Evolutionary conservation across 1,140 invertebrate species (phyloP).

Genomic region (Chironomus tepperi): DNA sequence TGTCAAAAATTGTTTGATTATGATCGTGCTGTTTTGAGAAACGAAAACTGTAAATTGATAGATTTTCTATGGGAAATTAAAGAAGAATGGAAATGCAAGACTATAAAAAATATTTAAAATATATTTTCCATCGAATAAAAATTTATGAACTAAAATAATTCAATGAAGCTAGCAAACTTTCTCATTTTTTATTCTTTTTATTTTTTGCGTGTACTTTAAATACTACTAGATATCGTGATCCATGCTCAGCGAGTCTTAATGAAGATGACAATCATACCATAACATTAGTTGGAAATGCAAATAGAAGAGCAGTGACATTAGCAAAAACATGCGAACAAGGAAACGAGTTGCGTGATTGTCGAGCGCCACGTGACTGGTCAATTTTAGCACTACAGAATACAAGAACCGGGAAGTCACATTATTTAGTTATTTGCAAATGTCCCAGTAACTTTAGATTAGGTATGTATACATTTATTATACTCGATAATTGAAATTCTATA

Average conservation of each 20-base stretch:
- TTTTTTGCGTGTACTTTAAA: constrained; percentile 25
- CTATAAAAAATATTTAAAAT: no score
- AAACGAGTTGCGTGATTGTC: constrained; percentile 77
- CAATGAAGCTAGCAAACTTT: neutral
- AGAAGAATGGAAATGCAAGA: no score
- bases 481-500: neutral
- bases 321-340: constrained; percentile 90
- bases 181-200: neutral
- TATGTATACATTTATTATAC: constrained; percentile 41
- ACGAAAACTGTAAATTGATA: no score
- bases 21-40: no score
- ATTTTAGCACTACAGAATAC: constrained; percentile 84
- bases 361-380: constrained; percentile 83
- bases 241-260: constrained; percentile 79
- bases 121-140: no score
- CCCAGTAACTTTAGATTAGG: constrained; percentile 72
- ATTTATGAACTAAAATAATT: no score
- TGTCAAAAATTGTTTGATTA: no score
- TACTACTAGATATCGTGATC: constrained; percentile 57
- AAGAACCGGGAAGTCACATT: constrained; percentile 87
- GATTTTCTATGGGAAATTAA: no score
- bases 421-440: constrained; percentile 86
- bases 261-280: constrained; percentile 86
- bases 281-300: constrained; percentile 71
- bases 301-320: constrained; percentile 72